Base-by-base conservation (phyloP, 2,888 invertebrate genomes). In the Lottia gigantea region DNA sequence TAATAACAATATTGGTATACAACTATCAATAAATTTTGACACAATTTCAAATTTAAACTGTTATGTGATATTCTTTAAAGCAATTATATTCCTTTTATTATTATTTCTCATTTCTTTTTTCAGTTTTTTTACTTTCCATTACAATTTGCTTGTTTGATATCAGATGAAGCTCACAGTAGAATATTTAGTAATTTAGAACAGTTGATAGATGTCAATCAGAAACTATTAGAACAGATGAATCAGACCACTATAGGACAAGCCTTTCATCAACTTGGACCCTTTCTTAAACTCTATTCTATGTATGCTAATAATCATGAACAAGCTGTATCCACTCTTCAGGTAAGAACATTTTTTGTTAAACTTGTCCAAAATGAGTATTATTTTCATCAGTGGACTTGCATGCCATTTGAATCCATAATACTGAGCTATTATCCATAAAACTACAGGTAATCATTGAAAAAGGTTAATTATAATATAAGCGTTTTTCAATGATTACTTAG, bases 221-320 rank as follows among this genome's bases (percentile, higher is more conserved):
- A 87, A 71, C 78, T 90, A 46, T 73, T 87, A 64, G 82, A 84
- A 45, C 85, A 86, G 72, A 81, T 89, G 76, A 83, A 85, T 68
- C 79, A 84, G 46, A 90, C 91, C 46, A 91, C 92, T 84, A 90
- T 94, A 11, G 92, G 92, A 0, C 87, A 89, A 66, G 92, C 93
- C 0, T 94, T 94, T 86, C 90, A 91, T 0, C 92, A 92, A 83
- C 90, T 94, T 74, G 93, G 93, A 0, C 94, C 94, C 4, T 94
- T 92, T 85, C 92, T 94, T 68, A 94, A 94, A 87, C 86, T 94
- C 23, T 94, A 94, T 84, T 93, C 94, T 0, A 92, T 92, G 0
- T 94, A 94, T 86, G 94, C 94, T 0, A 93, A 92, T 74, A 93
- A 93, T 80, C 94, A 93, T 83, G 92, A 92, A 76, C 91, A 91